Percentiles rank a stretch among this genome's conserved stretches.
phyloP scores from a whole-genome alignment of 1,140 invertebrate genomes.

The Venturia canescens region DNA sequence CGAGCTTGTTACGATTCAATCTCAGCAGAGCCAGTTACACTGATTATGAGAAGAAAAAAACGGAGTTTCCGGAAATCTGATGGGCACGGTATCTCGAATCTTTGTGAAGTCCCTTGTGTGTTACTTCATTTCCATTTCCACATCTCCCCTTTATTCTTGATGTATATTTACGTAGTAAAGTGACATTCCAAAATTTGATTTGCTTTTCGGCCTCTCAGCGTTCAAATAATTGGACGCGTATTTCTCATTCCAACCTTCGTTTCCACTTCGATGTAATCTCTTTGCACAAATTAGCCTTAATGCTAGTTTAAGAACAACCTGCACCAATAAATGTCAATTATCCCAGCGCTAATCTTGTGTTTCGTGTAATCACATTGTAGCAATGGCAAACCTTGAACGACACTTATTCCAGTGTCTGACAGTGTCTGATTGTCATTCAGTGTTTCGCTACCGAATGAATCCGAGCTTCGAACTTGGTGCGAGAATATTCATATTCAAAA shows the following conservation, averaged over 20 bases:
- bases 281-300: neutral
- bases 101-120: neutral
- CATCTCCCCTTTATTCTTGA: neutral
- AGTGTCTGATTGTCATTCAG: neutral
- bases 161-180: neutral
- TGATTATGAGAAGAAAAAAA: neutral
- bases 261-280: slow-evolving; percentile 2
- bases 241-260: neutral
- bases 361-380: neutral
- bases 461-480: no score
- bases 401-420: neutral
- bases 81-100: neutral
- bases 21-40: neutral
- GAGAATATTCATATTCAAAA: no score
- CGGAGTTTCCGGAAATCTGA: neutral
- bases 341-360: neutral
- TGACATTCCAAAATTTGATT: neutral
- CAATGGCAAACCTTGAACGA: neutral
- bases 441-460: neutral
- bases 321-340: slow-evolving; percentile 6
- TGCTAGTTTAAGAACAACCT: neutral
- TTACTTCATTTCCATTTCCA: neutral
- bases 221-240: neutral
- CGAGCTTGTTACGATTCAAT: neutral
- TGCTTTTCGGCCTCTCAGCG: neutral